Conservation (phyloP, 1,140 invertebrate genomes). For the Brevipalpus yothersi region DNA sequence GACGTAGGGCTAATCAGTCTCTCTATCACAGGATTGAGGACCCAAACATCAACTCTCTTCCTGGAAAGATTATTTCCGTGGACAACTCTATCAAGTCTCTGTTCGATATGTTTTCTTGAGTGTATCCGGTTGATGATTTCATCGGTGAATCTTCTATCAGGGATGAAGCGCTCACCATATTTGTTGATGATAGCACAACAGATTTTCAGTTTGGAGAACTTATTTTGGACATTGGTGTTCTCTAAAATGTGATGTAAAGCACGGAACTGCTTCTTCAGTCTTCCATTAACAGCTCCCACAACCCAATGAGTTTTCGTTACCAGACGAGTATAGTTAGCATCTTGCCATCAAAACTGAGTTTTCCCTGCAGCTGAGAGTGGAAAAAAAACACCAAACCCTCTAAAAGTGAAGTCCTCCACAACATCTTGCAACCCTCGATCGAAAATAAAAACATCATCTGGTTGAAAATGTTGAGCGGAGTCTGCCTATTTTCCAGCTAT, state of each 20-base stretch:
- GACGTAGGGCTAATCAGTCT: no score
- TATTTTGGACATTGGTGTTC: not conserved
- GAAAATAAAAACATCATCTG: not conserved
- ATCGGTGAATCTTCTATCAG: not conserved
- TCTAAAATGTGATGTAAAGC: not conserved
- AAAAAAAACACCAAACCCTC: not conserved
- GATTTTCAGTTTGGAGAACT: not conserved
- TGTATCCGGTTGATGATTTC: not conserved
- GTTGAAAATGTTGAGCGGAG: not conserved
- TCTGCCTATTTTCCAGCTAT: not conserved
- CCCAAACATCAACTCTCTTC: no score
- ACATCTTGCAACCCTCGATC: not conserved
- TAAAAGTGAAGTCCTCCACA: not conserved
- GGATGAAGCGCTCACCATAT: not conserved
- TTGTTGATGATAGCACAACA: not conserved
- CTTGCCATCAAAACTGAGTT: not conserved
- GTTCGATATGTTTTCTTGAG: no score
- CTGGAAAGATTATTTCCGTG: no score
- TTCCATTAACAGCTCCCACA: not conserved
- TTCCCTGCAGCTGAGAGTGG: not conserved
- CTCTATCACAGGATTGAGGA: no score
- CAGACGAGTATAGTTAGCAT: not conserved
- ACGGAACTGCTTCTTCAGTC: not conserved
- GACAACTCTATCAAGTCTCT: no score
- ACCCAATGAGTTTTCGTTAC: not conserved